phyloP scores from a whole-genome alignment of 2,888 invertebrate species.

The Catocala sponsa region DNA sequence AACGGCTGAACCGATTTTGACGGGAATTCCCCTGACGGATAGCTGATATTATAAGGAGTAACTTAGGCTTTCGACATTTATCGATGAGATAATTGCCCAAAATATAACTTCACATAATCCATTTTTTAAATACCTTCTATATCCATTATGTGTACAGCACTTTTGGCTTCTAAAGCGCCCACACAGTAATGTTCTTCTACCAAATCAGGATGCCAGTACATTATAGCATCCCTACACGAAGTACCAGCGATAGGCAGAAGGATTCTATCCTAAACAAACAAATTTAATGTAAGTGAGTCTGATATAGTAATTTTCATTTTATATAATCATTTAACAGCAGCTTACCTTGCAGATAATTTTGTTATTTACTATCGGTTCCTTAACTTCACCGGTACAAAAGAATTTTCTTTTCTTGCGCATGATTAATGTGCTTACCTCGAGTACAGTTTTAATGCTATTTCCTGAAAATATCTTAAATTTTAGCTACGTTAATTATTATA shows the following conservation, averaged over 20 bases:
- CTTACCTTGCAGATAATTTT: slow-evolving; percentile 83
- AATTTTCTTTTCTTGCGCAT: slow-evolving; percentile 84
- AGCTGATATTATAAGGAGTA: too few species aligned
- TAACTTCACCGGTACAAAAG: slow-evolving; percentile 83
- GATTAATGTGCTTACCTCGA: slow-evolving; percentile 81
- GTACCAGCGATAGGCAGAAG: slow-evolving; percentile 81
- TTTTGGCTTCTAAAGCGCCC: slow-evolving; percentile 79
- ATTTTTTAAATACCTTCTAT: slow-evolving; percentile 65
- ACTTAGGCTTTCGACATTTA: too few species aligned
- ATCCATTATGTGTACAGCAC: slow-evolving; percentile 78
- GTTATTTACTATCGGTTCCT: slow-evolving; percentile 83
- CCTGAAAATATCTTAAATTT: slow-evolving; percentile 58
- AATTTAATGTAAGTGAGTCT: background rate
- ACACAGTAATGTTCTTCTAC: slow-evolving; percentile 84
- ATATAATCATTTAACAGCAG: background rate
- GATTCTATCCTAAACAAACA: slow-evolving; percentile 70
- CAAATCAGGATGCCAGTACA: slow-evolving; percentile 84
- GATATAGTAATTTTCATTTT: background rate
- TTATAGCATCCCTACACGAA: slow-evolving; percentile 82
- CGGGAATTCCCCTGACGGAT: too few species aligned
- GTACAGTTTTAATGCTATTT: slow-evolving; percentile 82
- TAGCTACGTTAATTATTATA: too few species aligned
- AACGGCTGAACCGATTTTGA: too few species aligned
- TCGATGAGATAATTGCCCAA: too few species aligned
- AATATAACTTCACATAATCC: background rate